Conservation (phyloP, 2,888 invertebrate genomes). For the Phaedon cochleariae region DNA sequence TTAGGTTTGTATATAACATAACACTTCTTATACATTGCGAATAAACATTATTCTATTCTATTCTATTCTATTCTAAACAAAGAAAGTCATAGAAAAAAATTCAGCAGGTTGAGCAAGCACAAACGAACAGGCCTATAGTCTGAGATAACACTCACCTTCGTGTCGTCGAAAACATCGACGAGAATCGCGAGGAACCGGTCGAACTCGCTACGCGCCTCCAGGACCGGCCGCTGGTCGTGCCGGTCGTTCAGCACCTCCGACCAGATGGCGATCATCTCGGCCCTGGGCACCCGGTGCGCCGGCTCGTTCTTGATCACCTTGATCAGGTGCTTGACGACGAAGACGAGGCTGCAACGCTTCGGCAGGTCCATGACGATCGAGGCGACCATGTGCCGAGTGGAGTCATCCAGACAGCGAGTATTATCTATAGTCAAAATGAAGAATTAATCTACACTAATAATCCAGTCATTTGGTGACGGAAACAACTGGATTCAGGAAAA, state of each 20-base stretch:
- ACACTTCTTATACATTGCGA: no score
- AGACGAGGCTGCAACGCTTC: constrained; percentile 52
- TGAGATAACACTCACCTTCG: no score
- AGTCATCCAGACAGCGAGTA: constrained; percentile 38
- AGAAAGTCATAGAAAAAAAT: no score
- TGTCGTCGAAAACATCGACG: constrained; percentile 39
- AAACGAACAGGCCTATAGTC: no score
- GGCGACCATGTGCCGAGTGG: constrained; percentile 42
- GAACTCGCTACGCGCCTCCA: constrained; percentile 35
- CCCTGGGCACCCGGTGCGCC: constrained; percentile 45
- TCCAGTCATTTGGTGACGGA: no score
- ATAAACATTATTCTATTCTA: no score
- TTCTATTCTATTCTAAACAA: no score
- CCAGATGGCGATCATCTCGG: constrained; percentile 51
- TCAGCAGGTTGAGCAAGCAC: no score
- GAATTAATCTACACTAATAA: no score
- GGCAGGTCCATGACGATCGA: constrained; percentile 45
- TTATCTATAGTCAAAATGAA: constrained; percentile 48
- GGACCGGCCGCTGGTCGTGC: constrained; percentile 16
- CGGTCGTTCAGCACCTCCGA: constrained; percentile 42
- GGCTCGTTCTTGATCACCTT: constrained; percentile 47
- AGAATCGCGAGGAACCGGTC: constrained; percentile 37
- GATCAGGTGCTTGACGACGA: constrained; percentile 51
- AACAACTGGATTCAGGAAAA: no score
- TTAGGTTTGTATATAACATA: no score